These are phyloP conservation scores for Xiphophorus birchmanni DNA, from an alignment of 2,797 vertebrate species.

Conservation along the genomic window DNA sequence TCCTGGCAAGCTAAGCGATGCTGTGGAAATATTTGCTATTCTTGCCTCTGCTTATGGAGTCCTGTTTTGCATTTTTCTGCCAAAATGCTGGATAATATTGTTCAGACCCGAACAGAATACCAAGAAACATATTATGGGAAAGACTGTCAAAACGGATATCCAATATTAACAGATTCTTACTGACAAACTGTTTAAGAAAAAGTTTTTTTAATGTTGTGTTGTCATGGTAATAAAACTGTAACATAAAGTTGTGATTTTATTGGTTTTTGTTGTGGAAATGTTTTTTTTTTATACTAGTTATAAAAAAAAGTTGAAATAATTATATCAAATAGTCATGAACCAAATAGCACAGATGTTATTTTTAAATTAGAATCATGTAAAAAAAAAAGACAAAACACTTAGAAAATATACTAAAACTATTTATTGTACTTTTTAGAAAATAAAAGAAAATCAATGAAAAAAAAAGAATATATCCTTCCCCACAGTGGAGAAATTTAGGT, in stretches of 20 bases:
- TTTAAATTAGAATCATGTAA: neutral
- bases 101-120: constrained; percentile 75
- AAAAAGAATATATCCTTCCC: too few species aligned
- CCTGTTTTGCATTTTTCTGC: constrained; percentile 76
- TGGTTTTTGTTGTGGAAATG: neutral
- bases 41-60: constrained; percentile 77
- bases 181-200: neutral
- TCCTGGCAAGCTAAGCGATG: constrained; percentile 78
- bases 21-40: constrained; percentile 82
- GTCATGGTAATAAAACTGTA: neutral
- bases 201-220: neutral
- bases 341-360: neutral
- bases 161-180: constrained; percentile 11
- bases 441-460: neutral
- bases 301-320: neutral
- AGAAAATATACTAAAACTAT: neutral
- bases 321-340: neutral
- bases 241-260: neutral
- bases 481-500: neutral
- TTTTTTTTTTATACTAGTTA: neutral
- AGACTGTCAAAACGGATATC: constrained; percentile 39
- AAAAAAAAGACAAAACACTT: neutral
- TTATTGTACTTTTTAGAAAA: neutral
- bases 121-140: constrained; percentile 75
- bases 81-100: constrained; percentile 79